Conservation (phyloP, 2,888 invertebrate species). For the Chydorus sphaericus region DNA sequence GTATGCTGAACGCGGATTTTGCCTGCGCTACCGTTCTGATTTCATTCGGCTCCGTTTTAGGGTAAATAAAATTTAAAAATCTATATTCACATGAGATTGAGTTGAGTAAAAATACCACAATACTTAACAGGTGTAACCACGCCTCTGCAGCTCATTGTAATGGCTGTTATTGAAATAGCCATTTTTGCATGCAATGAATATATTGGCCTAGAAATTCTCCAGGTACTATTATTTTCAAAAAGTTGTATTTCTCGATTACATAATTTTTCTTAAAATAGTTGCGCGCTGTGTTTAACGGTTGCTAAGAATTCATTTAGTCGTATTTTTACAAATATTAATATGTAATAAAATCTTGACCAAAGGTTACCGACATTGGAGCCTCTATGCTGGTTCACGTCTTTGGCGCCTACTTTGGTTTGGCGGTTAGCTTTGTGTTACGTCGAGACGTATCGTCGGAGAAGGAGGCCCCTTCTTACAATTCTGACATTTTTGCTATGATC, state of each 20-base stretch:
- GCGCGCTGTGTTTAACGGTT: not conserved
- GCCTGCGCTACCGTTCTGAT: constrained; percentile 75
- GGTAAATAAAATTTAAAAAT: constrained; percentile 6
- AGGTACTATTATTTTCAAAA: too few species aligned
- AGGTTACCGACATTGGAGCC: constrained; percentile 83
- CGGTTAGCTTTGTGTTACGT: constrained; percentile 52
- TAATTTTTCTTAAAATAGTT: too few species aligned
- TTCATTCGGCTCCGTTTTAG: constrained; percentile 72
- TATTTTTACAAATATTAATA: too few species aligned
- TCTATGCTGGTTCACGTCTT: constrained; percentile 90
- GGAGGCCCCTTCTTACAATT: constrained; percentile 63
- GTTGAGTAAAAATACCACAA: too few species aligned
- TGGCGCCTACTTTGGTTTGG: constrained; percentile 91
- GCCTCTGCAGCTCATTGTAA: constrained; percentile 59
- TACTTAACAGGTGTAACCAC: constrained; percentile 66
- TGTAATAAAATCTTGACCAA: too few species aligned
- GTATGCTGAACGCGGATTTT: constrained; percentile 65
- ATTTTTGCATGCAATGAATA: constrained; percentile 57
- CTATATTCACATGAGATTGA: too few species aligned
- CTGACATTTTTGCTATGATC: constrained; percentile 88
- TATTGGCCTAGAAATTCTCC: constrained; percentile 48
- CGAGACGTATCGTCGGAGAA: too few species aligned
- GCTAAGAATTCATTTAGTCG: too few species aligned
- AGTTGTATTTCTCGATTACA: too few species aligned
- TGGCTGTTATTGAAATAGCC: constrained; percentile 60